A percentile compares a stretch with the other conserved stretches of the same genome.
phyloP scores from a whole-genome alignment of 2,113 vertebrate species.

The Scomber japonicus region DNA sequence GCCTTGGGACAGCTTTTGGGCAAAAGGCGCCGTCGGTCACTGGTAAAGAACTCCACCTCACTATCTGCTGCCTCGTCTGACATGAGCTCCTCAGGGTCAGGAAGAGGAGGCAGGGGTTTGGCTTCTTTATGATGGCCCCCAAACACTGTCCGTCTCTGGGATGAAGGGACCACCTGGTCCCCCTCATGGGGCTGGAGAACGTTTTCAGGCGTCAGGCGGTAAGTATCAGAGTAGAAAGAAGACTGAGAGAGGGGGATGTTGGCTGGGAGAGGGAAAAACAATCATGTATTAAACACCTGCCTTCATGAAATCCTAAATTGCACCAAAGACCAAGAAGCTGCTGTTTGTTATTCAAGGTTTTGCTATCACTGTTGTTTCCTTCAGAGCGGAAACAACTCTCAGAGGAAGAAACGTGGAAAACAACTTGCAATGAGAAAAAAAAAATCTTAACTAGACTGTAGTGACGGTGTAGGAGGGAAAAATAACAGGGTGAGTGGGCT shows the following conservation, averaged over 20 bases:
- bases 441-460: not conserved
- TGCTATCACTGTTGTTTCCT: slow-evolving; percentile 63
- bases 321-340: not conserved
- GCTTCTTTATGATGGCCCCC: slow-evolving; percentile 84
- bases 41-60: slow-evolving; percentile 95
- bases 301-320: slow-evolving; percentile 10
- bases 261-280: slow-evolving; percentile 51
- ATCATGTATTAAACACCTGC: slow-evolving; percentile 18
- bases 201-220: slow-evolving; percentile 67
- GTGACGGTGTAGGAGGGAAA: slow-evolving; percentile 52
- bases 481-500: slow-evolving; percentile 38
- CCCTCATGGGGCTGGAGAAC: slow-evolving; percentile 74
- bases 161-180: slow-evolving; percentile 87
- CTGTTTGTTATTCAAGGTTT: slow-evolving; percentile 27
- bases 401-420: slow-evolving; percentile 68
- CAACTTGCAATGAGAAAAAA: slow-evolving; percentile 35
- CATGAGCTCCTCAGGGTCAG: slow-evolving; percentile 83
- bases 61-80: slow-evolving; percentile 90
- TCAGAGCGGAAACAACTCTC: slow-evolving; percentile 41
- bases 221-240: slow-evolving; percentile 58
- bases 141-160: slow-evolving; percentile 86
- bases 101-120: slow-evolving; percentile 93
- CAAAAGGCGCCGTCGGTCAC: slow-evolving; percentile 87
- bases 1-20: slow-evolving; percentile 81
- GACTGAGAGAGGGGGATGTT: slow-evolving; percentile 44